Conservation (phyloP, 2,888 invertebrate genomes). For the Sthenelais limicola region DNA sequence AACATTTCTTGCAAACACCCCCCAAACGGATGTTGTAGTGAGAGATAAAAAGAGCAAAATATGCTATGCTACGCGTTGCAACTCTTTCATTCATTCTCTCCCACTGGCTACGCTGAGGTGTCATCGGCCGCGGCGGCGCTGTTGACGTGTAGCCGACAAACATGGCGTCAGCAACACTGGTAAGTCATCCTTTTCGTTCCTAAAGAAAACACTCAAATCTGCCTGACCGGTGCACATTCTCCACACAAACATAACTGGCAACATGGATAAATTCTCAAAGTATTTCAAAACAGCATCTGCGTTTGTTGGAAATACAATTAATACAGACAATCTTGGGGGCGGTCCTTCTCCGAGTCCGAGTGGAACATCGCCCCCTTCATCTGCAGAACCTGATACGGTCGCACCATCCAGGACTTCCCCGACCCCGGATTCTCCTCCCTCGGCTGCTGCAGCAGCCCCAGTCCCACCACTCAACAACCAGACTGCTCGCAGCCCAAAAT, state of each 20-base stretch:
- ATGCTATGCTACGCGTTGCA: no score
- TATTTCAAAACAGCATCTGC: slow-evolving; percentile 34
- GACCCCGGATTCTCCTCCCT: slow-evolving; percentile 5
- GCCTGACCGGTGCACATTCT: neutral
- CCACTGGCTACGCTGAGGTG: slow-evolving; percentile 1
- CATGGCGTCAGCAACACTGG: slow-evolving; percentile 29
- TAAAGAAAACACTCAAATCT: neutral
- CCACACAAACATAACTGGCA: no score
- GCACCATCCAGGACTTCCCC: neutral
- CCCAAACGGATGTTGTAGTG: no score
- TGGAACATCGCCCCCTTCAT: neutral
- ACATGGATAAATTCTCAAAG: slow-evolving; percentile 32
- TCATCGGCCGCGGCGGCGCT: slow-evolving; percentile 11
- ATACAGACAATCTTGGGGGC: neutral
- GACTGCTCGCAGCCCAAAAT: neutral
- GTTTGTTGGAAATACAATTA: slow-evolving; percentile 14
- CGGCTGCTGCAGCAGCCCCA: slow-evolving; percentile 14
- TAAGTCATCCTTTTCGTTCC: slow-evolving; percentile 14
- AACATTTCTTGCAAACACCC: no score
- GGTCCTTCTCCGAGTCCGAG: neutral
- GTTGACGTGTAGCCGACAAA: slow-evolving; percentile 2
- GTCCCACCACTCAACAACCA: no score
- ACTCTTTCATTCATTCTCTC: no score
- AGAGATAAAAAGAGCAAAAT: no score
- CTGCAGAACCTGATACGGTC: neutral